phyloP scores from a whole-genome alignment of 2,113 vertebrate species.

The Oncorhynchus gorbuscha region DNA sequence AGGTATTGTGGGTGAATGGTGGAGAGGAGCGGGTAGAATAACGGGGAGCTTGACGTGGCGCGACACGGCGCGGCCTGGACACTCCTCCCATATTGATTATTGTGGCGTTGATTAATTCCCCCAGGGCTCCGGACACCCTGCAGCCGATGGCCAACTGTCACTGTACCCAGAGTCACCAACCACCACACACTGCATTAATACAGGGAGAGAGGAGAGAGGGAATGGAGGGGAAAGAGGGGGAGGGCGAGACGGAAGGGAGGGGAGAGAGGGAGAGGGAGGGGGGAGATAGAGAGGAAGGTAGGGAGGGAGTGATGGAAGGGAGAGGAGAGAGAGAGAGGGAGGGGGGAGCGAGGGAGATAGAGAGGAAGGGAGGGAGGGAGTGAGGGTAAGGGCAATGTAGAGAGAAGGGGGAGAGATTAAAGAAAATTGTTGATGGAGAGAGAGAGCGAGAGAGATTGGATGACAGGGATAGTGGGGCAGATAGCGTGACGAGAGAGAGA shows the following conservation, averaged over 20 bases:
- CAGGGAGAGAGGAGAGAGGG: neutral
- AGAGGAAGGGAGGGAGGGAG: neutral
- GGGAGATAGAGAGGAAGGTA: neutral
- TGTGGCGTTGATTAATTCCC: conserved; percentile 58
- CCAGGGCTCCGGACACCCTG: conserved; percentile 20
- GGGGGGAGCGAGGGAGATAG: neutral
- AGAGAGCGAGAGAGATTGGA: neutral
- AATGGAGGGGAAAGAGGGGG: neutral
- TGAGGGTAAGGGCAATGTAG: conserved; percentile 9
- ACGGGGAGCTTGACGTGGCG: neutral
- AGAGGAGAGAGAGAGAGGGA: neutral
- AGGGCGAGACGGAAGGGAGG: neutral
- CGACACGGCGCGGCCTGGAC: neutral
- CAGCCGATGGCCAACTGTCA: conserved; percentile 48
- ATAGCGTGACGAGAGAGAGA: neutral
- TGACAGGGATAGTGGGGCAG: neutral
- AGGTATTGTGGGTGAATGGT: neutral
- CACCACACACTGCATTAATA: neutral
- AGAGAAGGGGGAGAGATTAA: neutral
- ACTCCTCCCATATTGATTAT: conserved; percentile 58
- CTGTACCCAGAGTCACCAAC: conserved; percentile 28
- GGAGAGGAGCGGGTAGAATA: neutral
- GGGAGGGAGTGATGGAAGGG: neutral
- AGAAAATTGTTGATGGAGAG: neutral
- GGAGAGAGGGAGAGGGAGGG: conserved; percentile 4